Evolutionary conservation across 2,113 vertebrate species (phyloP), one percentile per base, ranked within the genome.

Genomic region (Piaya cayana): DNA sequence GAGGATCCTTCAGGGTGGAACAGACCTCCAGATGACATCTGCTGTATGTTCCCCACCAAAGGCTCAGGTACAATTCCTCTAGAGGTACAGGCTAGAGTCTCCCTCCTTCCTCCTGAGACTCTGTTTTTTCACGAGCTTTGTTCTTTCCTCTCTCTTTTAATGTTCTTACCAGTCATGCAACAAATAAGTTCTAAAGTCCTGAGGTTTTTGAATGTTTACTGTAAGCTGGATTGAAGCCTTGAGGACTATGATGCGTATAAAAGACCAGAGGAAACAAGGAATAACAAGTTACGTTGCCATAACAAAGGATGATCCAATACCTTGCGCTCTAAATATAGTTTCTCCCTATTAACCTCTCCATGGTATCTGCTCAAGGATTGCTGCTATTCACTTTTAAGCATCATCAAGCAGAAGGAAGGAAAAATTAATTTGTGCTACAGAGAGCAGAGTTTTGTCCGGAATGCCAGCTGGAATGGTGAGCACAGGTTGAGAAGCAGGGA

Each of bases 201-300:
- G 84, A 80, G 53, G 58, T 47, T 87, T 91, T 67, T 45, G 6
- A 16, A 8, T 93, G 77, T 95, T 95, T 94, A 32, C 76, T 68
- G 52, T 52, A 23, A 60, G 75, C 75, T 94, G 93, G 87, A 92
- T 20, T 74, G 92, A 88, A 96, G 87, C 90, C 85, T 69, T 5
- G 11, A 37, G 60, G 60, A 77, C 71, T 86, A n/a, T 10, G 71
- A 71, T 63, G 79, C 7, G 0, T 78, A 36, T 34, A 78, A 92
- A 90, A 86, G 68, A 55, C 25, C 14, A 5, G 56, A 81, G 82
- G 82, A 94, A 95, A 93, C 82, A 67, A 36, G 87, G 64, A 95
- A 93, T 36, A 97, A 96, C 87, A 96, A 58, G 30, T 25, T 55
- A 32, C 0, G 92, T 96, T 96, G 88, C 94, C 87, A 97, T 96